Percentiles rank a stretch among this genome's conserved stretches.
Conservation (phyloP, 1,140 invertebrate species). For the Trypoxylus dichotomus region DNA sequence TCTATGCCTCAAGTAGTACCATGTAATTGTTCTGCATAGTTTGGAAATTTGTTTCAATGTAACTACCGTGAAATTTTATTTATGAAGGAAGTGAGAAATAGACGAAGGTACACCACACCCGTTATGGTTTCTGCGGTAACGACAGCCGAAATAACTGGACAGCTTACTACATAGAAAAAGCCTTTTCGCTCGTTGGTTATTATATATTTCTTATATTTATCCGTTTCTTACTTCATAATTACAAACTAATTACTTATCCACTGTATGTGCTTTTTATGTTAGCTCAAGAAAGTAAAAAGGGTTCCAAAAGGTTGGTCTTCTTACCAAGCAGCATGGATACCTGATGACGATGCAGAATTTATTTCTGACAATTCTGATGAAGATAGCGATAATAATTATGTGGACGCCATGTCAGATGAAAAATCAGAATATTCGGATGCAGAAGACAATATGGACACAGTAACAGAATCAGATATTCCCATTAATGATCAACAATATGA, state of each 20-base stretch:
- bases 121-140: no score
- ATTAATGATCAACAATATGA: slow-evolving; percentile 53
- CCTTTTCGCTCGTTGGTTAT: no score
- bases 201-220: no score
- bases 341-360: slow-evolving; percentile 58
- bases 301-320: slow-evolving; percentile 94
- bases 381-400: slow-evolving; percentile 54
- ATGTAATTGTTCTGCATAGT: no score
- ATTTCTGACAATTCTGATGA: slow-evolving; percentile 52
- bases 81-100: no score
- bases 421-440: slow-evolving; percentile 57
- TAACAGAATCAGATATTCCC: slow-evolving; percentile 67
- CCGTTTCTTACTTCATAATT: no score
- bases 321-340: slow-evolving; percentile 97
- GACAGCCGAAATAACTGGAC: no score
- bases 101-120: no score
- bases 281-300: slow-evolving; percentile 71
- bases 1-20: no score
- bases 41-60: no score
- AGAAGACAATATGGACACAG: slow-evolving; percentile 66
- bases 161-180: no score
- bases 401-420: slow-evolving; percentile 63
- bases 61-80: no score
- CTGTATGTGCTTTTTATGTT: background rate
- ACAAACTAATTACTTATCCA: background rate